These are phyloP conservation scores for Agriopis marginaria DNA, from an alignment of 2,888 invertebrate species.

Conservation along the genomic window DNA sequence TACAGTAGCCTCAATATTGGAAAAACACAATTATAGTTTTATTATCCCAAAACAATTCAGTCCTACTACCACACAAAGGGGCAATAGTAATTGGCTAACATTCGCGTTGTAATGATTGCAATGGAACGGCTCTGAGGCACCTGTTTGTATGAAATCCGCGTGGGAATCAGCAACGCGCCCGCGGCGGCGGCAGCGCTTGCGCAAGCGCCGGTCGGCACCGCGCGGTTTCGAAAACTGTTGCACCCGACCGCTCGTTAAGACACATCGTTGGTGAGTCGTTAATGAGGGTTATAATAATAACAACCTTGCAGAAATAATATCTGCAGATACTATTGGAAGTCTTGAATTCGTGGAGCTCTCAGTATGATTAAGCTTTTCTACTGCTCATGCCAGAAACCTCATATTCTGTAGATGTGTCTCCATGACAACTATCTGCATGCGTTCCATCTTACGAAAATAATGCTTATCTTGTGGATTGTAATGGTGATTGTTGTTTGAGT, in stretches of 20 bases:
- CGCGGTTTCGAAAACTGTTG: slow-evolving; percentile 63
- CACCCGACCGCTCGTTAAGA: slow-evolving; percentile 50
- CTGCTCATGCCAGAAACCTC: neutral
- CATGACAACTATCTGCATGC: neutral
- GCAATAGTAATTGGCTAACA: slow-evolving; percentile 61
- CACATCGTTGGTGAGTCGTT: slow-evolving; percentile 26
- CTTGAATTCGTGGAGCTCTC: neutral
- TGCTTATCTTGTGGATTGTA: neutral
- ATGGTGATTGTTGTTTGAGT: neutral
- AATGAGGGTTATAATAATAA: slow-evolving; percentile 19
- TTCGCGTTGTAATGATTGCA: slow-evolving; percentile 67
- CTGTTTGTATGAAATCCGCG: slow-evolving; percentile 83
- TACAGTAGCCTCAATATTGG: neutral
- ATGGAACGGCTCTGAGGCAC: slow-evolving; percentile 73
- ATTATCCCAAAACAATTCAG: slow-evolving; percentile 31
- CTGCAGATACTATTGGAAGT: neutral
- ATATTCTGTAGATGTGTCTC: neutral
- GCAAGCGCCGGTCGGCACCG: slow-evolving; percentile 61
- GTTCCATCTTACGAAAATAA: neutral
- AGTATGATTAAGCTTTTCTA: neutral
- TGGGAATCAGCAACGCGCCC: slow-evolving; percentile 75
- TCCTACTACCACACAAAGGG: slow-evolving; percentile 53
- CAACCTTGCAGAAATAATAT: slow-evolving; percentile 1
- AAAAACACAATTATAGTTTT: slow-evolving; percentile 39
- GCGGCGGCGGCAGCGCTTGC: slow-evolving; percentile 61